Percentiles rank a stretch among this genome's conserved stretches.
phyloP scores from a whole-genome alignment of 2,888 invertebrate species.

The Sussaba pulchella region DNA sequence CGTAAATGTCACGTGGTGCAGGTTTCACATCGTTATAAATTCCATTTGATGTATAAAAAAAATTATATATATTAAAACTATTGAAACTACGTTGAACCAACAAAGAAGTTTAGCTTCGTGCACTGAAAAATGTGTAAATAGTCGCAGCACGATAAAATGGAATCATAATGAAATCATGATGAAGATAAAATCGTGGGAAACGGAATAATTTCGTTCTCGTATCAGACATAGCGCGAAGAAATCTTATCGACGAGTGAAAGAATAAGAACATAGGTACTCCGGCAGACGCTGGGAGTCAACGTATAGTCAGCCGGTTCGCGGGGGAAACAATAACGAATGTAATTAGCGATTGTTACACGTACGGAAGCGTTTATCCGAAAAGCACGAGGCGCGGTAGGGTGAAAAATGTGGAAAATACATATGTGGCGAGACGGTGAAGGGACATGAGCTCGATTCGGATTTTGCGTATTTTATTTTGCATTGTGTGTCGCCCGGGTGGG shows the following conservation, averaged over 20 bases:
- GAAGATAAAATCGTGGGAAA: not conserved
- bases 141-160: too few relatives aligned
- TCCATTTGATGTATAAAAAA: too few relatives aligned
- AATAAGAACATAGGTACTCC: not conserved
- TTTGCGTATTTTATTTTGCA: conserved; percentile 52
- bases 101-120: too few relatives aligned
- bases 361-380: conserved; percentile 62
- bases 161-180: conserved; percentile 1
- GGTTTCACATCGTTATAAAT: too few relatives aligned
- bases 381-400: conserved; percentile 20
- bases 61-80: too few relatives aligned
- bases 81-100: too few relatives aligned
- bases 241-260: not conserved
- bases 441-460: conserved; percentile 51
- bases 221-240: not conserved
- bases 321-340: conserved; percentile 50
- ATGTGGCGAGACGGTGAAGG: conserved; percentile 15
- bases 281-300: not conserved
- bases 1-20: too few relatives aligned
- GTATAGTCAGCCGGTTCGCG: conserved; percentile 3
- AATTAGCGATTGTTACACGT: conserved; percentile 70
- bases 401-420: conserved; percentile 18
- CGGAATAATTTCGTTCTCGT: not conserved
- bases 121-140: not conserved
- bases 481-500: conserved; percentile 39